Evolutionary conservation across 2,888 invertebrate species (phyloP), one percentile per base, ranked within the genome.

Genomic region (Drosophila tripunctata): DNA sequence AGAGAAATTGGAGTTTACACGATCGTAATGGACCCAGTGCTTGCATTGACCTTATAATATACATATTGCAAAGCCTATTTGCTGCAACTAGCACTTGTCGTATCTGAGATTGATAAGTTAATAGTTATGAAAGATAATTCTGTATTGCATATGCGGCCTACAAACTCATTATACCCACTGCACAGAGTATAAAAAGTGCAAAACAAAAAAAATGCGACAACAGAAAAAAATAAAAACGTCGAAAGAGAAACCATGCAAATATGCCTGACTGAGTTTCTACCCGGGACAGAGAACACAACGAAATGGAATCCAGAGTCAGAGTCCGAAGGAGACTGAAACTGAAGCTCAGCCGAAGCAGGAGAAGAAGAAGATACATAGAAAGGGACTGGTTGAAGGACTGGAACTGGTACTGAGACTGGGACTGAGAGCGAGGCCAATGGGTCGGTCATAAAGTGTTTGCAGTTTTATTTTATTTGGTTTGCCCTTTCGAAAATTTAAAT

Each of bases 401-500:
- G 15, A 7, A 10, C 22, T 12, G 21, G 8, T 4, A 12, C 30
- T 10, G 35, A 24, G 31, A 8, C 17, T 19, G 36, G 33, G 52
- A 40, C 36, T 15, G 52, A 19, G 56, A 38, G 55, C 35, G 40
- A 15, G 45, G 44, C 51, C 58, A 58, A 48, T 52, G 36, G 48
- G 47, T 47, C 36, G 43, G 35, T 36, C 71, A 62, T 71, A 75
- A 69, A 67, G 54, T 67, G 60, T 75, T 56, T 64, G 62, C 72
- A 66, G 60, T 82, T 81, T 58, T 67, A 69, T 70, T 67, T 73
- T 68, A 43, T 51, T 43, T 51, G 60, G 55, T 67, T 77, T 65
- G 64, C 40, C 64, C 81, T 77, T 84, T 75, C 57, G n/a, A 27
- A 77, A 83, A 79, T 84, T 80, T 51, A 75, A 87, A 81, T 81